Evolutionary conservation across 2,113 vertebrate species (phyloP).

Genomic region (Clarias magur): DNA sequence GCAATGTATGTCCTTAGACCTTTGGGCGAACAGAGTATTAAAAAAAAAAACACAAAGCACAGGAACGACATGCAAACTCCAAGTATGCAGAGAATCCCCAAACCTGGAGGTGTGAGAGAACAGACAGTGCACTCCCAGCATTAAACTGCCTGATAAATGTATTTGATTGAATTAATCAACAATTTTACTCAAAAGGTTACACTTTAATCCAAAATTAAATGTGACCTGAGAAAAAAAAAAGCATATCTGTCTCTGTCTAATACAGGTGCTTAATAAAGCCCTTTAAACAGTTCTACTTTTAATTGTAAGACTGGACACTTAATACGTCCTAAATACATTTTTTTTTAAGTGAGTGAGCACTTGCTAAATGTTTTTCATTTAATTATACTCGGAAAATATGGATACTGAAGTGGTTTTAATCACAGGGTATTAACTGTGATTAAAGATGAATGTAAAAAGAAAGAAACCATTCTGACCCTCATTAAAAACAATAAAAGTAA

Average conservation of each 20-base stretch:
- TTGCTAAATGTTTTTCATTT: neutral
- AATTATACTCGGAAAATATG: no score
- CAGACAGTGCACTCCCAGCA: no score
- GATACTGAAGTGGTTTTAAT: no score
- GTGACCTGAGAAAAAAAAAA: neutral
- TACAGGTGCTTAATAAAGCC: neutral
- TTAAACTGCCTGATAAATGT: neutral
- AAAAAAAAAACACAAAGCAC: no score
- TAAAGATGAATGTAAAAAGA: neutral
- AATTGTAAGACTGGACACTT: neutral
- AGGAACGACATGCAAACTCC: no score
- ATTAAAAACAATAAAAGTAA: no score
- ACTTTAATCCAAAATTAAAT: neutral
- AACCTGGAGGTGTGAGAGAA: no score
- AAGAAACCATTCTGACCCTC: neutral
- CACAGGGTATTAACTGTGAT: neutral
- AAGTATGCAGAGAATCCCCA: no score
- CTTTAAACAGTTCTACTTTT: neutral
- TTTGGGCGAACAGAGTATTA: no score
- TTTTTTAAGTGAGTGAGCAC: neutral
- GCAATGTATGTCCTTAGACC: no score
- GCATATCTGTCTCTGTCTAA: neutral
- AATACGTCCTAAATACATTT: neutral
- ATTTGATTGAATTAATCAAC: neutral
- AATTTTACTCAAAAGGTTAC: neutral